Evolutionary conservation across 2,888 invertebrate genomes (phyloP), one percentile per base, ranked within the genome.

Genomic region (Portevinia maculata): DNA sequence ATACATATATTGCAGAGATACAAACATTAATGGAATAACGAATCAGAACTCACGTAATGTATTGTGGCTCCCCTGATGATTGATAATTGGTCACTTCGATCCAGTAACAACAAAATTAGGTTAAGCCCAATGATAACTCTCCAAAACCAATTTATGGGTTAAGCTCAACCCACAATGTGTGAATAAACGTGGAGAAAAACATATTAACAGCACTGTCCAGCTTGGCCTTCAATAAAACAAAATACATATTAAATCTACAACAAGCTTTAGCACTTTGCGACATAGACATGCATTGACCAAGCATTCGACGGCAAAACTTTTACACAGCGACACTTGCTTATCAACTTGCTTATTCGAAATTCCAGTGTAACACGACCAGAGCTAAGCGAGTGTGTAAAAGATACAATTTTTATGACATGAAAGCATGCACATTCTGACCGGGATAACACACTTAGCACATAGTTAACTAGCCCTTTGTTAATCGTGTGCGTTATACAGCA

Each of bases 401-500:
- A 73, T 79, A 65, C 55, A 67, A 70, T 70, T 75, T 75, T 81
- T 75, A 79, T 79, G 79, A 75, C 55, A 50, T 50, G n/a, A 64
- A 70, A 37, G 37, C 70, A 81, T 64, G 79, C 74, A 55, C 74
- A 55, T 53, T 65, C 37, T 9, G 57, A 17, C 50, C 24, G 30
- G 62, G 46, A 67, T 60, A 55, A 75, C 48, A 69, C 52, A 81
- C 64, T 79, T 79, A 79, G 74, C 79, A 79, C 74, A 55, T 62
- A 57, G 50, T 79, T 69, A 57, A 37, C 50, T 34, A 44, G 55
- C 21, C 69, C 57, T 69, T 48, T 24, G 5, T 64, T 52, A 50
- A 57, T 24, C 34, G 50, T 37, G 44, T 60, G 60, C 19, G 30
- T 37, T 19, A 50, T 74, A 44, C 37, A 46, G 48, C 55, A 39